Base-by-base conservation (phyloP, 2,888 invertebrate genomes). In the Craniophora ligustri region DNA sequence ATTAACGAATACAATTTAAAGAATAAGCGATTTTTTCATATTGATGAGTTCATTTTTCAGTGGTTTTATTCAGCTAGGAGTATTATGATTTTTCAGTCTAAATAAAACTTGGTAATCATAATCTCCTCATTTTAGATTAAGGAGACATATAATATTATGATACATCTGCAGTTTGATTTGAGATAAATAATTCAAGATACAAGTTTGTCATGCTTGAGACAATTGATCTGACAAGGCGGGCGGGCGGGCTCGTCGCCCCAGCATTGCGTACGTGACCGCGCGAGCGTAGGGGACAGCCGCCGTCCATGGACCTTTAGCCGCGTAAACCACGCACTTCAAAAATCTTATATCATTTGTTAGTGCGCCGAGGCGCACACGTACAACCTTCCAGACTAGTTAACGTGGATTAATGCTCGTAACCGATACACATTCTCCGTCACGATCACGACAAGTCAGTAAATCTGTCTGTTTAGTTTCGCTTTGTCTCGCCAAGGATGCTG, bases 221-320 rank as follows among this genome's bases (percentile, higher is more conserved):
- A 68, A 65, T 53, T 63, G 49, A 58, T 64, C 46, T 58, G 36
- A 31, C 54, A 63, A 77, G 79, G 75, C 78, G 78, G 77, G 77
- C 69, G 75, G 70, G 65, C 11, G n/a, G 21, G 26, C 41, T 13
- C 23, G 38, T 21, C 26, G 26, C 26, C 47, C 54, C 57, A 59
- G 53, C 64, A 62, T 40, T 74, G 89, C 85, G 79, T 89, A 90
- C 91, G 90, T 90, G 91, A 89, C 87, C 65, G 55, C 34, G 53
- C 69, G 60, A 51, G 81, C 85, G 87, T 85, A 75, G 66, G 54
- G 63, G 56, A 61, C 38, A 60, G 42, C 47, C 66, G 53, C 28
- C 55, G 83, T 65, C 81, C 82, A 64, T 76, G 81, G 85, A 80
- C 84, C 82, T 84, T 77, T 74, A 66, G 61, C 70, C 74, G 54